A percentile compares a stretch with the other conserved stretches of the same genome.
Evolutionary conservation across 2,888 invertebrate genomes (phyloP).

Genomic region (Hedychridium roseum): DNA sequence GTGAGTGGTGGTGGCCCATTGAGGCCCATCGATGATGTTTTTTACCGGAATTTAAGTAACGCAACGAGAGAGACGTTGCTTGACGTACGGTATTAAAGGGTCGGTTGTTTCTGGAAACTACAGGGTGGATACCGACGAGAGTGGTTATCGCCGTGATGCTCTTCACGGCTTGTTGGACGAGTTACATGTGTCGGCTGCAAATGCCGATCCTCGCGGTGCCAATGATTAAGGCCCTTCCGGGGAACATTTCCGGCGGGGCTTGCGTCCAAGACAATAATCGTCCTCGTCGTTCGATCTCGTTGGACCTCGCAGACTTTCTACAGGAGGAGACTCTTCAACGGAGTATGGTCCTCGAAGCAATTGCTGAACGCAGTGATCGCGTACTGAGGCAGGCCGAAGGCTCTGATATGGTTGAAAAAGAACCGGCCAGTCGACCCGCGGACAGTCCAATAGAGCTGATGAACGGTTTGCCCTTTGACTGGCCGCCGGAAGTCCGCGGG

Average conservation of each 20-base stretch:
- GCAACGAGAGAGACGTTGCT: too few relatives aligned
- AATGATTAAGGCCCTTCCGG: conserved; percentile 41
- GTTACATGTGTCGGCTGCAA: conserved; percentile 79
- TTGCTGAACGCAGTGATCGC: background rate
- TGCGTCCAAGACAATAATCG: conserved; percentile 10
- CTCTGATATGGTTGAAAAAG: background rate
- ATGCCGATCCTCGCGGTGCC: conserved; percentile 69
- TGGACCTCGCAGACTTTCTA: conserved; percentile 24
- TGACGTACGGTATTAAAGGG: too few relatives aligned
- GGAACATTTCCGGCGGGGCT: conserved; percentile 1
- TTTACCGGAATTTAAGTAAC: too few relatives aligned
- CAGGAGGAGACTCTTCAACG: conserved; percentile 20
- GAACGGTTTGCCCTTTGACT: conserved; percentile 40
- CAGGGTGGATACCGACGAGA: conserved; percentile 67
- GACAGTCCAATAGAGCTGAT: conserved; percentile 21
- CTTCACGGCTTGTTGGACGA: conserved; percentile 76
- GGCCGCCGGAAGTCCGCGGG: conserved; percentile 44
- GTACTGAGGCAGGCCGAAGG: background rate
- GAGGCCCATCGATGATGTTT: too few relatives aligned
- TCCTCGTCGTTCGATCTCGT: conserved; percentile 9
- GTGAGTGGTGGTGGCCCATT: too few relatives aligned
- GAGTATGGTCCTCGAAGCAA: background rate
- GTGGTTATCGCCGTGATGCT: conserved; percentile 72
- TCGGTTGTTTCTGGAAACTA: too few relatives aligned
- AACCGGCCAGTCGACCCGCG: background rate